phyloP scores from a whole-genome alignment of 2,797 vertebrate species.

The Betta splendens region DNA sequence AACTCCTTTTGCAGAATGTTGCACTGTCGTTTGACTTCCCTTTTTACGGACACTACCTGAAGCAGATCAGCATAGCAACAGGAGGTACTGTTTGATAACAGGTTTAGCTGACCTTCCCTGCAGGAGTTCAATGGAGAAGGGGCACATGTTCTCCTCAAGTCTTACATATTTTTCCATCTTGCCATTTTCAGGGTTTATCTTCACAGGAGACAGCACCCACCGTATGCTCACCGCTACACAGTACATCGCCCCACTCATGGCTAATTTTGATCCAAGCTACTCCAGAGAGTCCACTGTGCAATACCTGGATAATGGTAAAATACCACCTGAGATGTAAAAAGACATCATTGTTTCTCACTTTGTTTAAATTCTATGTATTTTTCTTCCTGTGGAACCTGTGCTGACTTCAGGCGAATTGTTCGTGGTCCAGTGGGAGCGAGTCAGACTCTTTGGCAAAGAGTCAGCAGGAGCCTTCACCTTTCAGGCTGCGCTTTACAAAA shows the following conservation, averaged over 20 bases:
- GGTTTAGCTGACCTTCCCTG: constrained; percentile 49
- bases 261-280: constrained; percentile 95
- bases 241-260: constrained; percentile 96
- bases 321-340: background rate
- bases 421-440: constrained; percentile 94
- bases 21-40: constrained; percentile 94
- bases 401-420: constrained; percentile 85
- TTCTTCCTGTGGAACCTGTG: constrained; percentile 7
- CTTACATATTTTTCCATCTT: constrained; percentile 36
- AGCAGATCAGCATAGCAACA: constrained; percentile 95
- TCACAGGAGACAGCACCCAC: constrained; percentile 90
- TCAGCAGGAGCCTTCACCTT: constrained; percentile 91
- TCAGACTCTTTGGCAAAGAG: constrained; percentile 88
- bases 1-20: constrained; percentile 81
- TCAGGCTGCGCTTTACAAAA: constrained; percentile 87
- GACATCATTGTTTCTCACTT: background rate
- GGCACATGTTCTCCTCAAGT: background rate
- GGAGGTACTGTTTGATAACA: constrained; percentile 83
- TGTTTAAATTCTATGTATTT: background rate
- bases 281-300: constrained; percentile 90
- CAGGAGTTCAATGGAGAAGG: constrained; percentile 11
- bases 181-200: constrained; percentile 90
- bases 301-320: constrained; percentile 92
- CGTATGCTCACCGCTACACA: constrained; percentile 95
- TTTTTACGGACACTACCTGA: constrained; percentile 94